Conservation (phyloP, 1,140 invertebrate species). For the Zaprionus inermis region DNA sequence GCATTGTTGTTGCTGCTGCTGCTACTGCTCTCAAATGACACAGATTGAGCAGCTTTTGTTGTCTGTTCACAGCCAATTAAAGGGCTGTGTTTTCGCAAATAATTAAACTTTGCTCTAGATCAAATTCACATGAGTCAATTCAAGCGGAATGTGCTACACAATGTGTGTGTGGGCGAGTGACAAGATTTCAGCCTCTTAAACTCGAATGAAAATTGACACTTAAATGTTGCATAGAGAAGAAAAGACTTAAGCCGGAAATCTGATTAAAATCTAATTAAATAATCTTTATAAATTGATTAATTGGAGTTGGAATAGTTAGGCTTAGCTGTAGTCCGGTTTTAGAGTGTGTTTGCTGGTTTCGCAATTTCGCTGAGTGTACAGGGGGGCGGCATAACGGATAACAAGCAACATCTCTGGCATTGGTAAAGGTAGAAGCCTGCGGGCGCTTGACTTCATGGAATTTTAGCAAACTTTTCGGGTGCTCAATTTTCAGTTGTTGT, state of each 20-base stretch:
- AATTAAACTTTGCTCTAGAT: conserved; percentile 4
- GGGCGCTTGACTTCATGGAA: conserved; percentile 31
- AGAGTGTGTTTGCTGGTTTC: background rate
- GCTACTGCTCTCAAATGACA: conserved; percentile 17
- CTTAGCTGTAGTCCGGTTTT: background rate
- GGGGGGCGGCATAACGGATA: background rate
- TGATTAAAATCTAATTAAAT: background rate
- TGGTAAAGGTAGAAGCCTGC: conserved; percentile 11
- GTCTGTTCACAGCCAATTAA: conserved; percentile 29
- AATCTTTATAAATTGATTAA: background rate
- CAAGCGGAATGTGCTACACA: background rate
- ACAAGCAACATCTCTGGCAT: background rate
- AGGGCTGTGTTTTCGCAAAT: conserved; percentile 11
- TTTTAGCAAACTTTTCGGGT: conserved; percentile 30
- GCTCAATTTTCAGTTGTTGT: conserved; percentile 13
- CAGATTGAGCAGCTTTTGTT: conserved; percentile 1
- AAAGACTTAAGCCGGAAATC: background rate
- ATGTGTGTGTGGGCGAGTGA: background rate
- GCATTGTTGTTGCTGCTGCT: background rate
- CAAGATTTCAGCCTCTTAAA: too few species aligned
- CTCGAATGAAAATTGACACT: background rate
- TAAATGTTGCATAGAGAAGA: too few species aligned
- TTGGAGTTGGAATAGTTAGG: background rate
- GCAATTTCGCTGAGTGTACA: background rate
- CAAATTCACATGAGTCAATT: background rate